phyloP scores from a whole-genome alignment of 2,888 invertebrate genomes.

The Piscicola geometra region DNA sequence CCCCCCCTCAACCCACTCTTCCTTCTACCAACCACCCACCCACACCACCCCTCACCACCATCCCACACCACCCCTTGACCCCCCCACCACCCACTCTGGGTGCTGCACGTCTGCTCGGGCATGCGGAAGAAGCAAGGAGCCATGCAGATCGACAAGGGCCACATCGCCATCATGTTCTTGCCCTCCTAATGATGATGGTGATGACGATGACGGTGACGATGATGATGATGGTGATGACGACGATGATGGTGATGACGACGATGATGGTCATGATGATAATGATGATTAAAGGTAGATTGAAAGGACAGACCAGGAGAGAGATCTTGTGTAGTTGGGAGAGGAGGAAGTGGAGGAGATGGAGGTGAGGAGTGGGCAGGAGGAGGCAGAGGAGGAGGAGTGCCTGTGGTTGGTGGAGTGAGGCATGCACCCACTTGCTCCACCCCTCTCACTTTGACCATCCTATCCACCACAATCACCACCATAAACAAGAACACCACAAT shows the following conservation, averaged over 20 bases:
- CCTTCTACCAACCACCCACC: too few relatives aligned
- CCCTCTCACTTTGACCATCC: too few relatives aligned
- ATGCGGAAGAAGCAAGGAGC: slow-evolving; percentile 61
- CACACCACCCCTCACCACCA: too few relatives aligned
- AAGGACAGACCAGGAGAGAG: not conserved
- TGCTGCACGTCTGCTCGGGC: not conserved
- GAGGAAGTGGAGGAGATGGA: slow-evolving; percentile 74
- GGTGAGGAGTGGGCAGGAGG: slow-evolving; percentile 70
- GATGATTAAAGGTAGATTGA: not conserved
- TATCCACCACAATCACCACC: too few relatives aligned
- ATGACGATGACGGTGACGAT: not conserved
- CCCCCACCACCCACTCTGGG: not conserved
- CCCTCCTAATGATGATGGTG: slow-evolving; percentile 55
- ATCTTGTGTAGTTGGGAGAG: not conserved
- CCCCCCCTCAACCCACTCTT: too few relatives aligned
- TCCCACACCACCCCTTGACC: too few relatives aligned
- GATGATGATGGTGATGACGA: not conserved
- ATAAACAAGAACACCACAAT: too few relatives aligned
- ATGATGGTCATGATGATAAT: slow-evolving; percentile 21
- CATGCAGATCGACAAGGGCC: slow-evolving; percentile 77
- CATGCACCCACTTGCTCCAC: too few relatives aligned
- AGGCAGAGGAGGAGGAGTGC: slow-evolving; percentile 67
- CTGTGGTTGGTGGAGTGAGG: too few relatives aligned
- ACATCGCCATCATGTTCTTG: slow-evolving; percentile 77
- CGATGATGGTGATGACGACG: not conserved